Evolutionary conservation across 2,113 vertebrate genomes (phyloP), one percentile per base, ranked within the genome.

Genomic region (Argyrosomus japonicus): DNA sequence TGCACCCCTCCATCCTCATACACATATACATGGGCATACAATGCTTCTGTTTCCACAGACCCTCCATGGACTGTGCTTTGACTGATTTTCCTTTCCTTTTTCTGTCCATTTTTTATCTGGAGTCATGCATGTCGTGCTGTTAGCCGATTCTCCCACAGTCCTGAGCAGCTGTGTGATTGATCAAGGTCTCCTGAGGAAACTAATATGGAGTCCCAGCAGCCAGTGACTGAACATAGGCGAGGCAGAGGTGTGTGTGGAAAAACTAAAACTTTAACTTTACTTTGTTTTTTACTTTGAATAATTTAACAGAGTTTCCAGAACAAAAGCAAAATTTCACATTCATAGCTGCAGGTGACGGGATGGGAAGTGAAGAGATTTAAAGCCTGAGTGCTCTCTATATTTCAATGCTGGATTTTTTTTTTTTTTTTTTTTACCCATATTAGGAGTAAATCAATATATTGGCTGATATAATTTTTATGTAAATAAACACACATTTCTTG

Each of bases 151-250:
- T 36, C 7, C 4, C 10, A 4, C 43, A 72, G 71, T 63, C 60
- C 19, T 29, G 48, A 23, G 3, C 47, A 21, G 45, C 25, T 32
- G n/a, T 13, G 29, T 69, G 82, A 80, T 73, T 64, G 82, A 83
- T 73, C 45, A 68, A 43, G n/a, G 64, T 14, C 65, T 63, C 27
- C n/a, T 10, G 62, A 79, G 53, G 27, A 77, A 74, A 75, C 47
- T 53, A 53, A 70, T 54, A 48, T 12, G 19, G 54, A 61, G 51
- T 61, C 51, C 65, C 51, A 45, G 43, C 36, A 40, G 36, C 36
- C 36, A 40, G 36, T 40, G 36, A 9, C 36, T 40, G 36, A 40
- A 40, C 36, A 40, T 7, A 2, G 36, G 36, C 7, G 36, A 40
- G 8, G 36, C 2, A 40, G 36, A 32, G 32, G 32, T 32, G 5